Base-by-base conservation (phyloP, 2,888 invertebrate genomes). In the Gnatocerus cornutus region DNA sequence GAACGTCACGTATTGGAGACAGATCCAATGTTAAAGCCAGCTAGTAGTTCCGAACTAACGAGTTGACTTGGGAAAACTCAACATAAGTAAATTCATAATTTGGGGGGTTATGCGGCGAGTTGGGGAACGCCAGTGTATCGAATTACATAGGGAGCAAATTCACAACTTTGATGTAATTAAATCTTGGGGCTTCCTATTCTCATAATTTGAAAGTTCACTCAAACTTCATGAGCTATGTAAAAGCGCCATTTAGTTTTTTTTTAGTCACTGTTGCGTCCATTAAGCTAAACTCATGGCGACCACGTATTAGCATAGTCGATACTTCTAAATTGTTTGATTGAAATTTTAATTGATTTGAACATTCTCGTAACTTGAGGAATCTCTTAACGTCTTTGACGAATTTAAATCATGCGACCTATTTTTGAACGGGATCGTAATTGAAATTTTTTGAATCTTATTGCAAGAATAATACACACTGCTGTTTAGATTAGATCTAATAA, bases 111-210 rank as follows among this genome's bases (percentile, higher is more conserved):
- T 41, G 63, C 53, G 55, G 65, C 21, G 21, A 43, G 30, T 14
- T 30, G 41, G 37, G 13, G 53, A 50, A 39, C 14, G 56, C 5
- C 48, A 16, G 46, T 41, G 58, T 69, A 65, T 69, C 53, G 52
- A 61, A 69, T 69, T 69, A 65, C 69, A 69, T 69, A 69, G 69
- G 46, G 58, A 63, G 66, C 62, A 70, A 63, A 67, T 56, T 67
- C 63, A 56, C 55, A 68, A 71, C 63, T 71, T 71, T 61, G 62
- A 71, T 56, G 50, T 71, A 71, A 71, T 71, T 71, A 71, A 71
- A 71, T 68, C 68, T 12, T n/a, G n/a, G 21, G 68, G 68, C 71
- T 59, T 70, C 62, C 56, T 39, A 61, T 71, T 68, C 46, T 59
- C 62, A 45, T 56, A 71, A 68, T 71, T 68, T 63, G 52, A 50